A percentile compares a stretch with the other conserved stretches of the same genome.
Conservation (phyloP, 23 tunicate species). For the Botrylloides violaceus region DNA sequence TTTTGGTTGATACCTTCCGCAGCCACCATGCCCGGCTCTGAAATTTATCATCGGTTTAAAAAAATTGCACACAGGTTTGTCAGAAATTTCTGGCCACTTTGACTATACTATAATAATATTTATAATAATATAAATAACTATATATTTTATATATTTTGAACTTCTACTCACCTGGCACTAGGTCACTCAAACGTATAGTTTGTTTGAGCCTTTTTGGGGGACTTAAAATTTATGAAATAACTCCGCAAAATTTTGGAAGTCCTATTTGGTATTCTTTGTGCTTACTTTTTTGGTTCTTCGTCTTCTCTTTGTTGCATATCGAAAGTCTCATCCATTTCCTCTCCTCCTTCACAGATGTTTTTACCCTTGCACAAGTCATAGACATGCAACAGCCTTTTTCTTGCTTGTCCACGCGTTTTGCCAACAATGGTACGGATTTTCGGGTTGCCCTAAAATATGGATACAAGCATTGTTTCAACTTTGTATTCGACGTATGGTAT, state of each 20-base stretch:
- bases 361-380: constrained; percentile 99
- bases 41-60: no score
- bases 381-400: constrained; percentile 88
- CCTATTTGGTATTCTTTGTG: no score
- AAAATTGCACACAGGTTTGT: not conserved
- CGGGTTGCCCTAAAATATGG: constrained; percentile 49
- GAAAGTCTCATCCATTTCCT: constrained; percentile 89
- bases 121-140: no score
- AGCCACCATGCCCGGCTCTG: constrained; percentile 90
- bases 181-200: no score
- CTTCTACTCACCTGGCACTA: no score
- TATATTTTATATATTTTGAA: no score
- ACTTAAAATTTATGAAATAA: no score
- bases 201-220: no score
- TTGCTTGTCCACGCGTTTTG: constrained; percentile 69
- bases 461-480: not conserved
- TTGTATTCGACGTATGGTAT: not conserved
- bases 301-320: constrained; percentile 61
- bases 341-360: constrained; percentile 97
- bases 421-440: constrained; percentile 75
- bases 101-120: no score
- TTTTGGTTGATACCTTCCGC: constrained; percentile 96
- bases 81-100: not conserved
- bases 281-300: constrained; percentile 90
- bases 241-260: no score